Evolutionary conservation across 1,140 invertebrate genomes (phyloP).

Genomic region (Hetaerina americana): DNA sequence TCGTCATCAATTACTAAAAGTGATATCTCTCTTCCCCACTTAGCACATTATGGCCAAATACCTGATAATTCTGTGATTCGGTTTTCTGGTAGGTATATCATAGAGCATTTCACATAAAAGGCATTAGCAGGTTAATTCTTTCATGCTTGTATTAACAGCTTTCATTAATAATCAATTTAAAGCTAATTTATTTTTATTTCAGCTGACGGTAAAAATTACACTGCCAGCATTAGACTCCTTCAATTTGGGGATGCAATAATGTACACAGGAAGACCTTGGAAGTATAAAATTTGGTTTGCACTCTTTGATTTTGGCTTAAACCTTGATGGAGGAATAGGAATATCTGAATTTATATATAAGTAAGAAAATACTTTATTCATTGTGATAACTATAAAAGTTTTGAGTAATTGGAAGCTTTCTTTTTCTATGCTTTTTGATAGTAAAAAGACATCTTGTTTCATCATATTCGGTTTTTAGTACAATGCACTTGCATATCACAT

Average conservation of each 20-base stretch:
- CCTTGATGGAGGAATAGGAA: background rate
- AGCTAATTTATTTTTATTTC: background rate
- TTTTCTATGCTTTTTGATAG: too few species aligned
- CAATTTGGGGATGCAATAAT: background rate
- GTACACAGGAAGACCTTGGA: background rate
- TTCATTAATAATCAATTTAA: too few species aligned
- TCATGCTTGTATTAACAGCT: too few species aligned
- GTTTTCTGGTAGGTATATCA: background rate
- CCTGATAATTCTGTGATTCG: background rate
- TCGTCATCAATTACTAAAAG: background rate
- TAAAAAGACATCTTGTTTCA: too few species aligned
- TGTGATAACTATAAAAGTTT: too few species aligned
- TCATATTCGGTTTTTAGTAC: too few species aligned
- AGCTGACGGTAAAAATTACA: background rate
- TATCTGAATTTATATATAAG: background rate
- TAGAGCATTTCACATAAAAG: too few species aligned
- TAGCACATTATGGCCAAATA: background rate
- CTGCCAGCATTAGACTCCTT: background rate
- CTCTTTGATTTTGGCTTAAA: background rate
- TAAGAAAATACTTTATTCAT: too few species aligned
- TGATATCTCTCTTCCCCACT: background rate
- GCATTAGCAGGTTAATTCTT: too few species aligned
- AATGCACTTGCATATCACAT: too few species aligned
- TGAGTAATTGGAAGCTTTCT: too few species aligned
- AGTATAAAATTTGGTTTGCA: background rate